Evolutionary conservation across 2,797 vertebrate genomes (phyloP), one percentile per base, ranked within the genome.

Genomic region (Threskiornis aethiopicus): DNA sequence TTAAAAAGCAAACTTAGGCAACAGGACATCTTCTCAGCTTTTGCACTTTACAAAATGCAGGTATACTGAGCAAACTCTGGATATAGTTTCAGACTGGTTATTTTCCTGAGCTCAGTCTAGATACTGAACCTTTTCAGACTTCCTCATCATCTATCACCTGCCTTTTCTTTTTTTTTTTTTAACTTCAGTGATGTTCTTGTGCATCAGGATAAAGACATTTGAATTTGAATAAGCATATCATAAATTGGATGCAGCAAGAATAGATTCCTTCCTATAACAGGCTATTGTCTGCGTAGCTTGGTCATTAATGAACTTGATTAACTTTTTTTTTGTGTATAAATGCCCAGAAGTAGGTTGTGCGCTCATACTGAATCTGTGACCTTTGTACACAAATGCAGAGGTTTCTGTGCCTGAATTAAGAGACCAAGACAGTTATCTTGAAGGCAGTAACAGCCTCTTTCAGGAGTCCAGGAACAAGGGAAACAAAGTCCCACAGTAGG

Each of bases 81-180:
- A 15, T n/a, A 33, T 35, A 33, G n/a, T 84, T 93, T 71, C 85
- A 70, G 31, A 71, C 1, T 1, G 0, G 11, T 14, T 84, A 9
- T 62, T 77, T 75, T 26, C 24, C 44, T 20, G 49, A 86, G 14
- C 4, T 64, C 47, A 62, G 29, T 6, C n/a, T n/a, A 64, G 67
- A 26, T 18, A 64, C 24, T 49, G 61, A 91, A 31, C 20, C 16
- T 81, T 71, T 47, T 14, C 20, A 52, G 37, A 41, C 4, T 69
- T 41, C 9, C 24, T 62, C 22, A 55, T 57, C 9, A 37, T 26
- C 1, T 0, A 21, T 3, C 9, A 2, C 12, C 19, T 17, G 31
- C 12, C 41, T 41, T 4, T 25, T 51, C 21, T 29, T 16, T 25
- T 47, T 39, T 13, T 20, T 47, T 33, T 62, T 44, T 26, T 3